These are phyloP conservation scores for Druon quercuslanigerum DNA, from an alignment of 1,140 invertebrate species.

Conservation along the genomic window DNA sequence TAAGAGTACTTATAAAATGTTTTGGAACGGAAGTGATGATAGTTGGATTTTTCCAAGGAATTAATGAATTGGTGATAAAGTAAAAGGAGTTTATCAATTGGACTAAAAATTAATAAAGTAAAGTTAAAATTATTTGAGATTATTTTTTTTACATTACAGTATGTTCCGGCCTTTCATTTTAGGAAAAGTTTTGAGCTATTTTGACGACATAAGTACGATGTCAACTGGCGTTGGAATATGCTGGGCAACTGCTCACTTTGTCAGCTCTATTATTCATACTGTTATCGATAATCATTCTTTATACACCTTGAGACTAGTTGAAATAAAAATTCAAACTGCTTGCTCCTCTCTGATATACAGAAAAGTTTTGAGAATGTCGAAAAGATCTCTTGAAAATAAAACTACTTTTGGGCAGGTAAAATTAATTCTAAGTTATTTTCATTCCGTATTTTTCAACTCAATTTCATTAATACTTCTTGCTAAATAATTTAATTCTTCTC, in stretches of 20 bases:
- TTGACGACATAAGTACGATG: constrained; percentile 70
- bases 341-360: constrained; percentile 87
- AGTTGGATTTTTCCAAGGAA: constrained; percentile 72
- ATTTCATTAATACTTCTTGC: too few relatives aligned
- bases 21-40: constrained; percentile 69
- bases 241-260: constrained; percentile 80
- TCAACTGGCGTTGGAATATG: constrained; percentile 77
- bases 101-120: too few relatives aligned
- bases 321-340: constrained; percentile 86
- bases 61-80: constrained; percentile 75
- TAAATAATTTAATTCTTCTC: too few relatives aligned
- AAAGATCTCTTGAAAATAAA: constrained; percentile 47
- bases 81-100: constrained; percentile 41
- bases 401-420: constrained; percentile 62
- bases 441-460: too few relatives aligned
- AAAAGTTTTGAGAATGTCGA: constrained; percentile 77
- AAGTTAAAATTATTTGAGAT: too few relatives aligned
- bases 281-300: constrained; percentile 87
- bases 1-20: constrained; percentile 68
- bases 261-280: constrained; percentile 82
- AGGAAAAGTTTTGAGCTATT: constrained; percentile 82
- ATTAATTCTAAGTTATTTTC: background rate
- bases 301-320: constrained; percentile 83
- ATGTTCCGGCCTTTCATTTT: constrained; percentile 83
- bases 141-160: constrained; percentile 71